Evolutionary conservation across 1,140 invertebrate species (phyloP), one percentile per base, ranked within the genome.

Genomic region (Nilaparvata lugens): DNA sequence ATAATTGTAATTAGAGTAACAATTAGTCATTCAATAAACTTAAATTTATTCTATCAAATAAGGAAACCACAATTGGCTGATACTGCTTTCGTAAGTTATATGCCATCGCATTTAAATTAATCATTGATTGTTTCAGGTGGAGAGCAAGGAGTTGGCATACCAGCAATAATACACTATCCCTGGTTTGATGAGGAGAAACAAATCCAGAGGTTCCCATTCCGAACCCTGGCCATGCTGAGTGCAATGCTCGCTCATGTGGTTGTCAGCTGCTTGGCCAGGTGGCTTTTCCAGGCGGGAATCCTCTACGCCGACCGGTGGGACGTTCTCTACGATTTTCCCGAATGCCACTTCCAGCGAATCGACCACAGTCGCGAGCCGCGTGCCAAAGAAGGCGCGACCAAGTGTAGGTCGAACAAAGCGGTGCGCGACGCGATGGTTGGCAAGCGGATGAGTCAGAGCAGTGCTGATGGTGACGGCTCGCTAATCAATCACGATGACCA

Each of bases 161-260:
- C 81, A 1, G 71, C 84, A 4, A 58, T 82, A 9, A 80, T 87
- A 42, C 76, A 83, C 63, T 88, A 81, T 69, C 85, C 83, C 1
- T 79, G 73, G 60, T 86, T 79, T 69, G 74, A 82, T 64, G 69
- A 74, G n/a, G 75, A 68, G 40, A 75, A 70, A 1, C 63, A 74
- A 6, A 72, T 69, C 1, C 84, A 86, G 67, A 75, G 75, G 60
- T 84, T 83, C 66, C 82, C 82, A 6, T 82, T 83, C 61, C 73
- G 81, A 18, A 83, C 81, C 1, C 69, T 77, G 3, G 72, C 78
- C 28, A 83, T 84, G 80, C 56, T 88, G 14, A 69, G 80, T 1
- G 81, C 84, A 4, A 73, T 89, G 5, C 60, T 73, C n/a, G 78
- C 76, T 56, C 81, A 81, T 62, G 68, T 81, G 43, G 60, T 73